These are phyloP conservation scores for Gymnopithys bicolor DNA, from an alignment of 2,797 vertebrate species.

Conservation along the genomic window DNA sequence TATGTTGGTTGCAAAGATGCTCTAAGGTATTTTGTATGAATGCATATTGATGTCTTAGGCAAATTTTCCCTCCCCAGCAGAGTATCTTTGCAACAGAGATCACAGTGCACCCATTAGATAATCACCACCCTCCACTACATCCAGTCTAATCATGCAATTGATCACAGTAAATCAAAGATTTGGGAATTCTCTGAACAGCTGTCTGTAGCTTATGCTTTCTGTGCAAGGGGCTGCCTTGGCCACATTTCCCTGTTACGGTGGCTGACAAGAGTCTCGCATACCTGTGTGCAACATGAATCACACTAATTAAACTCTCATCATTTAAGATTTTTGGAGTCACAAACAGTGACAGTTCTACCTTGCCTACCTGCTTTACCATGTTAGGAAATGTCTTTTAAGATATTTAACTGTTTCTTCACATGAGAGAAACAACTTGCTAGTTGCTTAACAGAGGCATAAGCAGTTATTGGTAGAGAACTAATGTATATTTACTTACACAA, in stretches of 20 bases:
- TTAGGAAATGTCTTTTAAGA: not conserved
- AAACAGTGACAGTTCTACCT: not conserved
- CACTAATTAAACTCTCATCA: not conserved
- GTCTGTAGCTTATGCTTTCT: not conserved
- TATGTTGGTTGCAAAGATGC: not conserved
- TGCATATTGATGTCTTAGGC: not conserved
- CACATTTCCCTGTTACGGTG: not conserved
- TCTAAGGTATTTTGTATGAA: conserved; percentile 13
- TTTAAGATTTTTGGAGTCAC: not conserved
- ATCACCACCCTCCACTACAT: not conserved
- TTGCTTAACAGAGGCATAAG: not conserved
- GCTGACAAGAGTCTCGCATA: not conserved
- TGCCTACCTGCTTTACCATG: not conserved
- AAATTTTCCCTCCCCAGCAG: not conserved
- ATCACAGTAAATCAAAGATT: conserved; percentile 19
- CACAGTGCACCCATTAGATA: not conserved
- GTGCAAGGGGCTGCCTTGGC: not conserved
- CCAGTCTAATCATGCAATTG: conserved; percentile 2
- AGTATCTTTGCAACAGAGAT: conserved; percentile 23
- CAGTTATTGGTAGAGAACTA: not conserved
- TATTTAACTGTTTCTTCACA: not conserved
- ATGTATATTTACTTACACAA: not conserved
- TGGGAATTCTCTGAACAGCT: not conserved
- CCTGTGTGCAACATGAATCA: not conserved
- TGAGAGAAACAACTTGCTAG: not conserved